These are phyloP conservation scores for Drosophila lacteicornis DNA, from an alignment of 1,140 invertebrate genomes.

Conservation along the genomic window DNA sequence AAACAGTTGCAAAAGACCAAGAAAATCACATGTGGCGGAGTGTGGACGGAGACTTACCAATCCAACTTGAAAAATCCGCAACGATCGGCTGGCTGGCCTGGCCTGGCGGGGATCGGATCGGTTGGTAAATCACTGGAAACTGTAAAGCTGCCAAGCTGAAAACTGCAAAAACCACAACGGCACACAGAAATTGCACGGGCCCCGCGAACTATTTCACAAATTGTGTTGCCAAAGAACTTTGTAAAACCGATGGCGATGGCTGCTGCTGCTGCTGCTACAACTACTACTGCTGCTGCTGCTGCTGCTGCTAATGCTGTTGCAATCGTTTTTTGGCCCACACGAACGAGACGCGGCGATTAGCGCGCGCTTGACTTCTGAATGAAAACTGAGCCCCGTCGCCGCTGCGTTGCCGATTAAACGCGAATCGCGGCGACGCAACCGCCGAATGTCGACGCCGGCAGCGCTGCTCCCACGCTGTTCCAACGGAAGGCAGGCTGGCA, in stretches of 20 bases:
- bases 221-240: slow-evolving; percentile 74
- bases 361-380: slow-evolving; percentile 78
- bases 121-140: slow-evolving; percentile 73
- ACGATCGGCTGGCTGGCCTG: slow-evolving; percentile 22
- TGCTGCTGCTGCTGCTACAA: slow-evolving; percentile 2
- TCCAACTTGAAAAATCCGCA: slow-evolving; percentile 49
- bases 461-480: slow-evolving; percentile 13
- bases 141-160: slow-evolving; percentile 52
- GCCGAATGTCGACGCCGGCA: slow-evolving; percentile 21
- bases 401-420: slow-evolving; percentile 67
- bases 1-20: slow-evolving; percentile 70
- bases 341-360: slow-evolving; percentile 39
- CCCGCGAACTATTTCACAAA: slow-evolving; percentile 72
- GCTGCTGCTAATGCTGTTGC: slow-evolving; percentile 44
- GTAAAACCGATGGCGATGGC: slow-evolving; percentile 53
- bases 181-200: slow-evolving; percentile 70
- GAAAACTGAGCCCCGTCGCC: slow-evolving; percentile 67
- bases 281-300: slow-evolving; percentile 1
- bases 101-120: slow-evolving; percentile 11
- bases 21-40: slow-evolving; percentile 65
- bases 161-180: slow-evolving; percentile 74
- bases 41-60: slow-evolving; percentile 62
- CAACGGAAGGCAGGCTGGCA: background rate
- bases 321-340: slow-evolving; percentile 57
- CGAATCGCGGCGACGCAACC: slow-evolving; percentile 57